These are phyloP conservation scores for Iselma pallidipennis DNA, from an alignment of 2,888 invertebrate species.

Conservation along the genomic window DNA sequence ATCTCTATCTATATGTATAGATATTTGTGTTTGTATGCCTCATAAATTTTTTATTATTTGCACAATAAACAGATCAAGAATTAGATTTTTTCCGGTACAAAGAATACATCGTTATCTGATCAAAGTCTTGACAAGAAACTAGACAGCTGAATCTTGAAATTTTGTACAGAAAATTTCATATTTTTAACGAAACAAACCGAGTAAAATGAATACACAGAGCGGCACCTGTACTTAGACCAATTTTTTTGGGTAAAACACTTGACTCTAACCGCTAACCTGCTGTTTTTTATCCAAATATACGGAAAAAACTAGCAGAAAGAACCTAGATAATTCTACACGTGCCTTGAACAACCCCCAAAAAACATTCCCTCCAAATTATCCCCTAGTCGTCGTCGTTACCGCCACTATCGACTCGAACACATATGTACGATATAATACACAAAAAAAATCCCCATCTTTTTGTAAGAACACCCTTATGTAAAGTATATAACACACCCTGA, in stretches of 20 bases:
- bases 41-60: constrained; percentile 9
- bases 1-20: not conserved
- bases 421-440: no score
- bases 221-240: constrained; percentile 7
- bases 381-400: constrained; percentile 6
- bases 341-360: constrained; percentile 7
- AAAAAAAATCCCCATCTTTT: constrained; percentile 21
- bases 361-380: constrained; percentile 12
- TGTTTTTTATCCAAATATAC: not conserved
- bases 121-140: not conserved
- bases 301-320: constrained; percentile 13
- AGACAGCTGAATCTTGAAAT: not conserved
- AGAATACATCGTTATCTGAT: not conserved
- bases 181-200: not conserved
- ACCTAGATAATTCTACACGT: constrained; percentile 8
- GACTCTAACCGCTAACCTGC: constrained; percentile 14
- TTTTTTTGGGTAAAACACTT: constrained; percentile 4
- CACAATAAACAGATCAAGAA: not conserved
- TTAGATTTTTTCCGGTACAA: not conserved
- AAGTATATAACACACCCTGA: constrained; percentile 34
- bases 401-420: not conserved
- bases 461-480: constrained; percentile 34
- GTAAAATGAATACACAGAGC: not conserved
- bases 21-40: not conserved
- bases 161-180: not conserved